Evolutionary conservation across 92 coral and sea anemone genomes (phyloP).

Genomic region (Micromussa lordhowensis): DNA sequence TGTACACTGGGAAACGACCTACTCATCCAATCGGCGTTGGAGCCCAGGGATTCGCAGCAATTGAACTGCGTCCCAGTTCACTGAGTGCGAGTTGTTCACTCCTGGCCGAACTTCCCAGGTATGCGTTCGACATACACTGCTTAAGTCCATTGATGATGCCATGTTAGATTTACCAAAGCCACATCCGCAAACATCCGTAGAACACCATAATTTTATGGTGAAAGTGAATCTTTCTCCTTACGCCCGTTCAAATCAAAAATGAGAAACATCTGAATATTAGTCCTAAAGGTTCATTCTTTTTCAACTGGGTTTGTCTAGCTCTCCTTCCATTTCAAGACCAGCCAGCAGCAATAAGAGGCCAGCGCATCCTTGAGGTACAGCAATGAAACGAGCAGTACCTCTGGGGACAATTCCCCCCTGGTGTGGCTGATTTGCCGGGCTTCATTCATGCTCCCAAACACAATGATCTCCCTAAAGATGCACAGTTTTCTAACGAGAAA

Average conservation of each 20-base stretch:
- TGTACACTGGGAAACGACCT: constrained; percentile 37
- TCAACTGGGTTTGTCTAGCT: constrained; percentile 16
- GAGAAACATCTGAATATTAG: too few relatives aligned
- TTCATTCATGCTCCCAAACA: constrained; percentile 60
- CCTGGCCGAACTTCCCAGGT: constrained; percentile 55
- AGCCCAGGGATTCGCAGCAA: constrained; percentile 59
- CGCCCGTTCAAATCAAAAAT: too few relatives aligned
- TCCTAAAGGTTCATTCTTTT: too few relatives aligned
- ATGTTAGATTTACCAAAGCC: neutral
- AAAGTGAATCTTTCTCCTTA: too few relatives aligned
- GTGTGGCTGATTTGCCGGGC: constrained; percentile 61
- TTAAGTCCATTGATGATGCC: constrained; percentile 44
- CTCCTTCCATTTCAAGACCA: constrained; percentile 62
- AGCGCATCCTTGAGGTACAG: constrained; percentile 56
- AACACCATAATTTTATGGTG: too few relatives aligned
- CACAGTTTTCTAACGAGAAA: constrained; percentile 79
- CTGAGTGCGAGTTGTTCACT: constrained; percentile 62
- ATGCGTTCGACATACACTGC: constrained; percentile 55
- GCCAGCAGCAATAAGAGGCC: constrained; percentile 43
- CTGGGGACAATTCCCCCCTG: constrained; percentile 40
- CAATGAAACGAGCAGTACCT: constrained; percentile 36
- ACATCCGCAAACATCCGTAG: too few relatives aligned
- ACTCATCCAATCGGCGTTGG: constrained; percentile 62
- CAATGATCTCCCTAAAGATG: constrained; percentile 71
- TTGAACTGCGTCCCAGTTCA: constrained; percentile 58